Conservation (phyloP, 2,113 vertebrate species). For the Halichoerus grypus region DNA sequence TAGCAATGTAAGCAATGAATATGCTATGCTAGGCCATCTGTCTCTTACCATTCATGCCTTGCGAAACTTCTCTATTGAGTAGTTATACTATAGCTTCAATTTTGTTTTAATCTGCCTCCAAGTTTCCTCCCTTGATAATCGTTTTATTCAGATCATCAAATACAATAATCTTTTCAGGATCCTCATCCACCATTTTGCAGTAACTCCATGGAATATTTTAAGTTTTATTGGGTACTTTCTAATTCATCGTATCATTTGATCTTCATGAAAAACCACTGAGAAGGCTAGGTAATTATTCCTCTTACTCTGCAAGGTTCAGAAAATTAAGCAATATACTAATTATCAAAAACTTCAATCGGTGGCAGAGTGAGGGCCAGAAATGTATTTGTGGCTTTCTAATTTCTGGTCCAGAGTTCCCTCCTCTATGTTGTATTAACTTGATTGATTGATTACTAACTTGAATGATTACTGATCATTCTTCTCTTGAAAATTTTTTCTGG, state of each 20-base stretch:
- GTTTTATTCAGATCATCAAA: slow-evolving; percentile 39
- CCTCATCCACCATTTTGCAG: not conserved
- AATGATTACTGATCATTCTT: slow-evolving; percentile 7
- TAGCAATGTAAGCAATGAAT: not conserved
- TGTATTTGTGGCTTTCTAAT: slow-evolving; percentile 9
- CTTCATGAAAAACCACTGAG: not conserved
- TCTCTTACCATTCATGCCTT: not conserved
- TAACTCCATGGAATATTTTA: not conserved
- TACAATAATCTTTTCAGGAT: not conserved
- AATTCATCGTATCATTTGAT: not conserved
- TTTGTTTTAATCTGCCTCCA: not conserved
- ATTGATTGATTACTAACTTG: not conserved
- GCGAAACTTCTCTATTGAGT: not conserved
- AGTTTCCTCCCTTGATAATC: not conserved
- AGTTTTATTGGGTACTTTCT: slow-evolving; percentile 14
- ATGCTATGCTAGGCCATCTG: not conserved
- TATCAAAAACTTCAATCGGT: slow-evolving; percentile 4
- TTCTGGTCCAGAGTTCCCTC: not conserved
- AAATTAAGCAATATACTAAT: slow-evolving; percentile 7
- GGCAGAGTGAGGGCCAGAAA: slow-evolving; percentile 22
- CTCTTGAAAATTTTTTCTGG: slow-evolving; percentile 47
- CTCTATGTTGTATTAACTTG: not conserved
- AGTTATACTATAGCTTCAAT: not conserved
- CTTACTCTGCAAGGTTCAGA: slow-evolving; percentile 30
- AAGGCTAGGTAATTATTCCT: not conserved